A percentile compares a stretch with the other conserved stretches of the same genome.
Conservation (phyloP, 2,888 invertebrate species). For the Eretmocerus hayati region DNA sequence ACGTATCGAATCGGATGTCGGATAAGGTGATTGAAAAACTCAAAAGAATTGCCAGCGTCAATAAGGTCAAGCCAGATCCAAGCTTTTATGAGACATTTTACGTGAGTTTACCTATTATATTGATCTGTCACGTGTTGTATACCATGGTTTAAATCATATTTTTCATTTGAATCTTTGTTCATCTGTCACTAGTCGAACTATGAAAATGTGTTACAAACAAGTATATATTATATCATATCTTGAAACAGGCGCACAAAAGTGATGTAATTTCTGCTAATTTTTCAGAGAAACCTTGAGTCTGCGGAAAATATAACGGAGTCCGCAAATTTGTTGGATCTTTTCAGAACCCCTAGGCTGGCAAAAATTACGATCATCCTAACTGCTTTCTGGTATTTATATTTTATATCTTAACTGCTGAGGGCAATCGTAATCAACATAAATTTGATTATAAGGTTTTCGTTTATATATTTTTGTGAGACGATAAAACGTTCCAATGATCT, state of each 20-base stretch:
- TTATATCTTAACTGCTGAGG: too few relatives aligned
- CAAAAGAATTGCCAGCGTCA: conserved; percentile 48
- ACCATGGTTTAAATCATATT: background rate
- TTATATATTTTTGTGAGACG: too few relatives aligned
- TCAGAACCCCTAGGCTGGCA: conserved; percentile 47
- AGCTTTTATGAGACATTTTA: conserved; percentile 45
- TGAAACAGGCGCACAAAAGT: background rate
- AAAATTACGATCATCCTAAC: conserved; percentile 47
- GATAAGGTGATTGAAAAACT: conserved; percentile 49
- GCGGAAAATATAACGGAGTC: conserved; percentile 34
- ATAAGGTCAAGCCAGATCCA: conserved; percentile 45
- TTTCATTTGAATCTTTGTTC: background rate
- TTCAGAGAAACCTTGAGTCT: conserved; percentile 39
- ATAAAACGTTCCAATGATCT: too few relatives aligned
- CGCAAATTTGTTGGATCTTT: conserved; percentile 46
- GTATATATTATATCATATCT: too few relatives aligned
- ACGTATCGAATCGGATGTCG: conserved; percentile 48
- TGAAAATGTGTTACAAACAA: too few relatives aligned
- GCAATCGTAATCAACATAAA: too few relatives aligned
- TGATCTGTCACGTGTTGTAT: too few relatives aligned
- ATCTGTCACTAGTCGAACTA: too few relatives aligned
- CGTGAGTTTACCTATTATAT: conserved; percentile 33
- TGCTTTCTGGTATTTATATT: conserved; percentile 23
- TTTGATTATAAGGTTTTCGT: too few relatives aligned
- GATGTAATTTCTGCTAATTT: conserved; percentile 12